Evolutionary conservation across 2,888 invertebrate species (phyloP), one percentile per base, ranked within the genome.

Genomic region (Lepidocyrtoides sp.): DNA sequence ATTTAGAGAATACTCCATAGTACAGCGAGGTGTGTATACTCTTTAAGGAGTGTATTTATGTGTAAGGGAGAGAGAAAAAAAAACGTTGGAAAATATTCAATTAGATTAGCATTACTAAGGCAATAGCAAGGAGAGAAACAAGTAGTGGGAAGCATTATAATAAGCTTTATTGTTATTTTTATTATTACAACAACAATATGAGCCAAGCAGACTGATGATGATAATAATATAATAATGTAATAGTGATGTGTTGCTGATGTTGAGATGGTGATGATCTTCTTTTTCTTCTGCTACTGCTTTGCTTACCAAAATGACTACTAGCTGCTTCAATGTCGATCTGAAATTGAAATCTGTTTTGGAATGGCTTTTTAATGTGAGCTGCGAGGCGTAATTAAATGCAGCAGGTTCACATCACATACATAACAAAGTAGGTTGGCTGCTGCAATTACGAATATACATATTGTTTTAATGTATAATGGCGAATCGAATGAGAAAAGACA

Each of bases 271-370:
- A 54, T 57, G 79, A 54, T 75, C 44, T 75, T n/a, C 26, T 44
- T 23, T 48, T 75, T 14, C 4, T n/a, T 69, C 29, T 41, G 32
- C 26, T 17, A 23, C 66, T 66, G 10, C 57, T 20, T 4, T 4
- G 14, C 1, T n/a, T 23, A 60, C 2, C 17, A 23, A 8, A 17
- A 57, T n/a, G 14, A 57, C n/a, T 57, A 57, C 57, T 14, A 14
- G 12, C 29, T 29, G 29, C 26, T 63, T 29, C 32, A 75, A 51
- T 82, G 41, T 82, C 63, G 82, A 82, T 93, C 92, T 92, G 87
- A 93, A 93, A 93, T 93, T 93, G 89, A 93, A 93, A 92, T 92
- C 92, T 91, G 89, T 60, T 54, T 72, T 29, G 54, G 75, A 88
- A 91, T 91, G 51, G 66, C 48, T 91, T 84, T 91, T 91, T 91